These are phyloP conservation scores for Eumacrocentrus americanus DNA, from an alignment of 2,888 invertebrate species.

Conservation along the genomic window DNA sequence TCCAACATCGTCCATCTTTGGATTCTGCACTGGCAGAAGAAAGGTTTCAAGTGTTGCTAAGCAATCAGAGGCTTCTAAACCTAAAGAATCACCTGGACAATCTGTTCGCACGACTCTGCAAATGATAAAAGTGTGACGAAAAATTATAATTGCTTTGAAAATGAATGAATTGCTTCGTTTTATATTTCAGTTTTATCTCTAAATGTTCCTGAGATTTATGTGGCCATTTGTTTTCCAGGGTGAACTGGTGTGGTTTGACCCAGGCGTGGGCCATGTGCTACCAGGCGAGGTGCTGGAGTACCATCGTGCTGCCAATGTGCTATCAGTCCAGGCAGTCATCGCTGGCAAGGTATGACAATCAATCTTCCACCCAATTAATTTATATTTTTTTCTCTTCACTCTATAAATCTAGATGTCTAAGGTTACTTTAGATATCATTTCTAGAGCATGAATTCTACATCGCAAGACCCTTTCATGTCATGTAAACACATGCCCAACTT, in stretches of 20 bases:
- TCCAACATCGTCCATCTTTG: constrained; percentile 53
- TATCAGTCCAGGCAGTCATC: constrained; percentile 87
- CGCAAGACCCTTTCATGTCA: too few species aligned
- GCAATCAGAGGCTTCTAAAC: constrained; percentile 28
- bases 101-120: too few species aligned
- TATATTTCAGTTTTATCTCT: too few species aligned
- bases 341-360: constrained; percentile 90
- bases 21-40: constrained; percentile 54
- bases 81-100: constrained; percentile 15
- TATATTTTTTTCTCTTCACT: background rate
- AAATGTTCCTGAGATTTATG: background rate
- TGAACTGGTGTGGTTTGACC: constrained; percentile 94
- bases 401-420: too few species aligned
- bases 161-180: background rate
- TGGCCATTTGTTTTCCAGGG: constrained; percentile 63
- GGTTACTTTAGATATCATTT: too few species aligned
- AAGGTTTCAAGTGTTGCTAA: constrained; percentile 37
- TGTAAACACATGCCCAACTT: too few species aligned
- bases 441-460: too few species aligned
- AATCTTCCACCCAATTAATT: constrained; percentile 27
- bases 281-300: constrained; percentile 91
- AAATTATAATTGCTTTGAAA: background rate
- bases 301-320: constrained; percentile 86
- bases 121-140: constrained; percentile 30
- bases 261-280: constrained; percentile 86